A percentile compares a stretch with the other conserved stretches of the same genome.
Evolutionary conservation across 2,888 invertebrate species (phyloP).

Genomic region (Lithodes maja): DNA sequence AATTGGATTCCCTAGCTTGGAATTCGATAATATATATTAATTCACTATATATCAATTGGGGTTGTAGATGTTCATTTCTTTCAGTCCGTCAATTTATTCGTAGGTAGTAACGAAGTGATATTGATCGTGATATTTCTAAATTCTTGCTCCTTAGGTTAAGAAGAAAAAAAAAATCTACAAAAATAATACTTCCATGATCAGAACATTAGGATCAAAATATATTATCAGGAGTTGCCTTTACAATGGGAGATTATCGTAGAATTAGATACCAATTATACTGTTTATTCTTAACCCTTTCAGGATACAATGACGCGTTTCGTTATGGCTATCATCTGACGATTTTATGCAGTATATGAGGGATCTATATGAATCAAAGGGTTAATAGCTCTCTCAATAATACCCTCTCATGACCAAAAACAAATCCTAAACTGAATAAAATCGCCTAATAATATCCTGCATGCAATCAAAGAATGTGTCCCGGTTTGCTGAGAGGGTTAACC

Average conservation of each 20-base stretch:
- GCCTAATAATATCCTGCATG: too few species aligned
- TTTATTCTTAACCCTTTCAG: too few species aligned
- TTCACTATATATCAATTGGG: background rate
- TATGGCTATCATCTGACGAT: too few species aligned
- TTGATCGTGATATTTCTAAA: background rate
- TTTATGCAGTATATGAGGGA: too few species aligned
- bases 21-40: background rate
- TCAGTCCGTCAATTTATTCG: background rate
- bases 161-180: background rate
- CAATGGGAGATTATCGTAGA: background rate
- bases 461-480: too few species aligned
- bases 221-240: conserved; percentile 11
- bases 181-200: background rate
- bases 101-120: background rate
- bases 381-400: too few species aligned
- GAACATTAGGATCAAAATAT: background rate
- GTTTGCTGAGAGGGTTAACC: too few species aligned
- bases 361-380: too few species aligned
- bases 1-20: background rate
- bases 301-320: too few species aligned
- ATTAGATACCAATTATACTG: background rate
- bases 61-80: background rate
- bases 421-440: too few species aligned
- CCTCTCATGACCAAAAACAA: too few species aligned
- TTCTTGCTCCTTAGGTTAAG: background rate